A percentile compares a stretch with the other conserved stretches of the same genome.
These are phyloP conservation scores for Dipodomys spectabilis DNA, from an alignment of 2,113 vertebrate species.

Conservation along the genomic window DNA sequence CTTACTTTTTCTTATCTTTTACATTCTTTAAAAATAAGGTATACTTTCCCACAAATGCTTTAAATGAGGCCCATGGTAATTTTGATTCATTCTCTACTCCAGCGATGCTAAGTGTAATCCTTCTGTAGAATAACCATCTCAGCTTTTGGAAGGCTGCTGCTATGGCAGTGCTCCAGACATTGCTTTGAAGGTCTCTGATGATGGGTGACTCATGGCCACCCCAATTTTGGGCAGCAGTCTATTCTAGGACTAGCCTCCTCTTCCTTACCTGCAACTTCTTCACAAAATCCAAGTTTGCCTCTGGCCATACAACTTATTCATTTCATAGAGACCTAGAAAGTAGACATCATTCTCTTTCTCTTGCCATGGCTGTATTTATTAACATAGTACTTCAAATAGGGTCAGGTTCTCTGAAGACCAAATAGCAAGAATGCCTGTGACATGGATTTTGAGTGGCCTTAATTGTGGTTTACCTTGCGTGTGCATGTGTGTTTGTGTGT, in stretches of 20 bases:
- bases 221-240: not conserved
- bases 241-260: not conserved
- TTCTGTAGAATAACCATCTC: not conserved
- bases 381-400: not conserved
- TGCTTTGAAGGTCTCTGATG: not conserved
- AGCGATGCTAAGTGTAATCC: not conserved
- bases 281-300: not conserved
- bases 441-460: not conserved
- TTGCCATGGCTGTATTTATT: not conserved
- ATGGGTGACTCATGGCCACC: not conserved
- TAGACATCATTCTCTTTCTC: not conserved
- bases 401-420: not conserved
- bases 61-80: not conserved
- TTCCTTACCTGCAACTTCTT: not conserved
- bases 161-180: not conserved
- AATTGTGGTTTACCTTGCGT: too few species aligned
- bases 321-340: not conserved
- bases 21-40: not conserved
- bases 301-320: not conserved
- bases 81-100: not conserved
- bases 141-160: not conserved
- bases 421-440: not conserved
- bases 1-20: not conserved
- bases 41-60: not conserved
- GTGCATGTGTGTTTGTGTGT: too few species aligned